Evolutionary conservation across 2,888 invertebrate genomes (phyloP).

Genomic region (Melinaea menophilus): DNA sequence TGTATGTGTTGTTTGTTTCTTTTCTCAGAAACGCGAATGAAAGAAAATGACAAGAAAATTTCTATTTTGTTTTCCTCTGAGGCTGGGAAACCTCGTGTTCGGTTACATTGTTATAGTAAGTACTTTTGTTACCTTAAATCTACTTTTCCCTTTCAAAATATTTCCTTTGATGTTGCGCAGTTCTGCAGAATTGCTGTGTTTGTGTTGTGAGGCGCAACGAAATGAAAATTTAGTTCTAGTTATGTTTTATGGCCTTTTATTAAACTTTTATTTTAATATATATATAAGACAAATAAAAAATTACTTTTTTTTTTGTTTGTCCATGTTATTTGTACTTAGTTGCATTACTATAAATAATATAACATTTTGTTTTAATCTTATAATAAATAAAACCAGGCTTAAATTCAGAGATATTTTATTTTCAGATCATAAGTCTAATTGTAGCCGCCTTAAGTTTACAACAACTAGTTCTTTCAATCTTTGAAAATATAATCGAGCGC

Average conservation of each 20-base stretch:
- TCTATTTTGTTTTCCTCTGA: conserved; percentile 67
- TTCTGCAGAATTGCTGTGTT: conserved; percentile 1
- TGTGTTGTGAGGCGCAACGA: conserved; percentile 12
- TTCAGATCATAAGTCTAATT: conserved; percentile 62
- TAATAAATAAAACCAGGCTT: too few species aligned
- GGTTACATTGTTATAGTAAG: conserved; percentile 71
- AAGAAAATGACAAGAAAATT: conserved; percentile 69
- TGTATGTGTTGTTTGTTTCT: conserved; percentile 31
- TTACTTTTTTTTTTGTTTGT: too few species aligned
- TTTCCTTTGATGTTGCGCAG: conserved; percentile 10
- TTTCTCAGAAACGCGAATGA: conserved; percentile 54
- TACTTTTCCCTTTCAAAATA: conserved; percentile 7
- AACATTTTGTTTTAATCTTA: too few species aligned
- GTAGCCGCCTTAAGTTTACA: conserved; percentile 60
- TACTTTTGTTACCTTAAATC: conserved; percentile 32
- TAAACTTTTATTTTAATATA: too few species aligned
- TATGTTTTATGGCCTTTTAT: too few species aligned
- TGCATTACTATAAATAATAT: too few species aligned
- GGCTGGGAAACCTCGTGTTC: conserved; percentile 67
- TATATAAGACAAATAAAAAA: too few species aligned
- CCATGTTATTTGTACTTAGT: too few species aligned
- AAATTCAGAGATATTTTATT: conserved; percentile 20
- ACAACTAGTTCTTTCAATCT: conserved; percentile 49
- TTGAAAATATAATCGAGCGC: conserved; percentile 50
- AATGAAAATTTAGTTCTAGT: background rate